Percentiles rank a stretch among this genome's conserved stretches.
Conservation (phyloP, 2,888 invertebrate species). For the Himalopsyche anomala region DNA sequence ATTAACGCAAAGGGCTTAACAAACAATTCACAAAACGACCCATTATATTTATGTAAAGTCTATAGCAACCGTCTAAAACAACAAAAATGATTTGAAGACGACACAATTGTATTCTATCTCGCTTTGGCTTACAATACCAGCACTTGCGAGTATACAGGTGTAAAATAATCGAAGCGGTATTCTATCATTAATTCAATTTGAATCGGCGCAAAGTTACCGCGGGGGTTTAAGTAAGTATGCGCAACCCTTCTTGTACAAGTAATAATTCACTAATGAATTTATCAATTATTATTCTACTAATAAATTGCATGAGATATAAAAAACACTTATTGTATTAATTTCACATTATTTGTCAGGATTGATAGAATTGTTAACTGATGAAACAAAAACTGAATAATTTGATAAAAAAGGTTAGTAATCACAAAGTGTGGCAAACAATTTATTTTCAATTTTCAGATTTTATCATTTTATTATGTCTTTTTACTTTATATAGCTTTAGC, state of each 20-base stretch:
- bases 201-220: neutral
- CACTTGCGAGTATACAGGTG: neutral
- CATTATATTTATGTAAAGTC: neutral
- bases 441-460: no score
- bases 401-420: no score
- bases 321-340: no score
- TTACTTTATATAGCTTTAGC: no score
- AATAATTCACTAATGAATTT: neutral
- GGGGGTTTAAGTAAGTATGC: neutral
- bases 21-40: neutral
- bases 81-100: neutral
- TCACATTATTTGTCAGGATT: no score
- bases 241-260: neutral
- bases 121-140: neutral
- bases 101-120: neutral
- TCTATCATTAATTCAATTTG: slow-evolving; percentile 15
- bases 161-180: slow-evolving; percentile 18
- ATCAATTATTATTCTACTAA: no score
- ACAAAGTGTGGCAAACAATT: no score
- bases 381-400: no score
- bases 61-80: neutral
- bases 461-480: no score
- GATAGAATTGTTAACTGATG: no score
- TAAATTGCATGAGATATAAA: no score
- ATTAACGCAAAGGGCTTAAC: slow-evolving; percentile 24